Evolutionary conservation across 2,113 vertebrate genomes (phyloP).

Genomic region (Apeltes quadracus): DNA sequence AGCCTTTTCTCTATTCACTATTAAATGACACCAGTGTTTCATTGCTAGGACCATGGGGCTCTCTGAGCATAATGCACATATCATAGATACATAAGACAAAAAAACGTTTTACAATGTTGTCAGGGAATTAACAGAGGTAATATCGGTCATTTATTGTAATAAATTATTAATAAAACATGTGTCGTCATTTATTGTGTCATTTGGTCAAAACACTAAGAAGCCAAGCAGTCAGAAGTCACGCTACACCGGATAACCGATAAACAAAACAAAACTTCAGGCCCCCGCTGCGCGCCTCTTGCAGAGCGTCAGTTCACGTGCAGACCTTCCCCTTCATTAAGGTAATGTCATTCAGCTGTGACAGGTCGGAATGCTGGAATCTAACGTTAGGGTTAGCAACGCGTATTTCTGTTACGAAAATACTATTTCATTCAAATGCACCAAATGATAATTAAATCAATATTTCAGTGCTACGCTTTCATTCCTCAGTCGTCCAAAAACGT

Average conservation of each 20-base stretch:
- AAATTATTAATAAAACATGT: no score
- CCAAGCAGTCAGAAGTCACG: no score
- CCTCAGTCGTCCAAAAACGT: fast-evolving
- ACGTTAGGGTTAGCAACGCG: not conserved
- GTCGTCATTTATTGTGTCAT: not conserved
- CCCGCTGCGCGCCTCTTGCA: not conserved
- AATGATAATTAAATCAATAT: not conserved
- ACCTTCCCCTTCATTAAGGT: not conserved
- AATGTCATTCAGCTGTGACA: not conserved
- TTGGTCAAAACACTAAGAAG: no score
- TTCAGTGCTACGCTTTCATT: no score
- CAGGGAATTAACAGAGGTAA: no score
- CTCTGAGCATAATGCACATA: no score
- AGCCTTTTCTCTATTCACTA: not conserved
- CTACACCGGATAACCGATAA: no score
- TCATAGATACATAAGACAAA: no score
- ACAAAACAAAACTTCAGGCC: not conserved
- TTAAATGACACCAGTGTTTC: not conserved
- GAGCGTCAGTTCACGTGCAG: not conserved
- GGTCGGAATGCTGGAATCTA: not conserved
- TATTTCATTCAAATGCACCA: fast-evolving
- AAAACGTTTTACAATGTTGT: no score
- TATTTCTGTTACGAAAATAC: not conserved
- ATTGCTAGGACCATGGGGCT: not conserved
- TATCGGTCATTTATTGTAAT: no score